A percentile compares a stretch with the other conserved stretches of the same genome.
Conservation (phyloP, 2,797 vertebrate genomes). For the Catharus ustulatus region DNA sequence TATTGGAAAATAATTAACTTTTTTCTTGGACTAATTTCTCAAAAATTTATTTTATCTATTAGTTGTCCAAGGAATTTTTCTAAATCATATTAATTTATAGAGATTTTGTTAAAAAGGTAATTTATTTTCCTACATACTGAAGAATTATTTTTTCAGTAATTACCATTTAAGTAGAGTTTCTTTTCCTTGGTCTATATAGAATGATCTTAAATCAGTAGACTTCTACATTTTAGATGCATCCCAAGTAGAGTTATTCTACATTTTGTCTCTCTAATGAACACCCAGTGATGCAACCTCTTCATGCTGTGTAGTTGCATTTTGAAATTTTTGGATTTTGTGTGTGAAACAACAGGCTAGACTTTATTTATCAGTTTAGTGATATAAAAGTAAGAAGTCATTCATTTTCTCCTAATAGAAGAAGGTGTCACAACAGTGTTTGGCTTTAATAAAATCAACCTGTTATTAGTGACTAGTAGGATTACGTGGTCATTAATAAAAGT, state of each 20-base stretch:
- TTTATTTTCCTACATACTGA: not conserved
- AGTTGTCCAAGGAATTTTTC: not conserved
- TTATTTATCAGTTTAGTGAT: not conserved
- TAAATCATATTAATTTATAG: not conserved
- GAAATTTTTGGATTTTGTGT: not conserved
- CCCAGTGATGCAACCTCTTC: not conserved
- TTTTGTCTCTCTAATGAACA: not conserved
- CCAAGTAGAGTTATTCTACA: not conserved
- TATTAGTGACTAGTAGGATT: not conserved
- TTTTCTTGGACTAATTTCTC: not conserved
- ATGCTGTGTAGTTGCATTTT: not conserved
- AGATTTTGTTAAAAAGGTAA: not conserved
- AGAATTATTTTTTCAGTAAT: not conserved
- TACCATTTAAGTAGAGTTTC: not conserved
- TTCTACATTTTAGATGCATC: not conserved
- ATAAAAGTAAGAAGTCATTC: not conserved
- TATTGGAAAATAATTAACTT: slow-evolving; percentile 19
- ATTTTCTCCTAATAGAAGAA: not conserved
- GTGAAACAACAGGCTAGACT: not conserved
- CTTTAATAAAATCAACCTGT: not conserved
- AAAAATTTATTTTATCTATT: not conserved
- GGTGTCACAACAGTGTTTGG: not conserved
- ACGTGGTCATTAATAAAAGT: not conserved
- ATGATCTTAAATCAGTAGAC: not conserved
- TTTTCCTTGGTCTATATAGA: not conserved